These are phyloP conservation scores for Gadopsis bispinosus DNA, from an alignment of 2,797 vertebrate species.

Conservation along the genomic window DNA sequence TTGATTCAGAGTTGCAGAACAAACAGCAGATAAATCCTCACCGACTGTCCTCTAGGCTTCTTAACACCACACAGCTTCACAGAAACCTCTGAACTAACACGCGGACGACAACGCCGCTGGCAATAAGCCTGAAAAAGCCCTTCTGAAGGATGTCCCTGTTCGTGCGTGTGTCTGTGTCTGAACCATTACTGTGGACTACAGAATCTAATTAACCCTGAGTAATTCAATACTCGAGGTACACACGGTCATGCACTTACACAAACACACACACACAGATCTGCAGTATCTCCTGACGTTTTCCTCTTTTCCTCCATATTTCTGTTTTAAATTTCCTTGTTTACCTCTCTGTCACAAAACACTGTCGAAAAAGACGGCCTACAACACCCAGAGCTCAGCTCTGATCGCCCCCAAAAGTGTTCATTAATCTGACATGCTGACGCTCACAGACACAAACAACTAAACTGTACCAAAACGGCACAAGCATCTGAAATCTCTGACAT, in stretches of 20 bases:
- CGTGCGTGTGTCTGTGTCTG: constrained; percentile 14
- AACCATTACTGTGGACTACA: constrained; percentile 65
- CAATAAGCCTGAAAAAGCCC: constrained; percentile 61
- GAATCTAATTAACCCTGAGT: constrained; percentile 80
- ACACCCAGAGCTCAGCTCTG: constrained; percentile 30
- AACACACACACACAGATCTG: constrained; percentile 18
- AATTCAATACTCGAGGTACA: constrained; percentile 74
- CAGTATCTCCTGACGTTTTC: constrained; percentile 27
- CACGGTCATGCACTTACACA: constrained; percentile 34
- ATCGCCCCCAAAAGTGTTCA: constrained; percentile 37
- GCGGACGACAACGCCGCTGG: constrained; percentile 59
- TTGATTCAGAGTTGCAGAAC: constrained; percentile 20
- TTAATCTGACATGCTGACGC: constrained; percentile 39
- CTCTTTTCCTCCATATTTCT: neutral
- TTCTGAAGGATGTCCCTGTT: constrained; percentile 55
- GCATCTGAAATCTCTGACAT: constrained; percentile 16
- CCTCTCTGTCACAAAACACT: neutral
- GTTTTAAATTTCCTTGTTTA: constrained; percentile 23
- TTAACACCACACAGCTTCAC: constrained; percentile 53
- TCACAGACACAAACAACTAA: constrained; percentile 28
- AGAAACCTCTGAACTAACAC: constrained; percentile 58
- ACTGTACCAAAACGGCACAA: neutral
- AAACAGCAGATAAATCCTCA: constrained; percentile 52
- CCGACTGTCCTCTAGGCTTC: constrained; percentile 48
- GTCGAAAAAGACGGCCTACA: constrained; percentile 14